Conservation (phyloP, 2,113 vertebrate genomes). For the Apeltes quadracus region DNA sequence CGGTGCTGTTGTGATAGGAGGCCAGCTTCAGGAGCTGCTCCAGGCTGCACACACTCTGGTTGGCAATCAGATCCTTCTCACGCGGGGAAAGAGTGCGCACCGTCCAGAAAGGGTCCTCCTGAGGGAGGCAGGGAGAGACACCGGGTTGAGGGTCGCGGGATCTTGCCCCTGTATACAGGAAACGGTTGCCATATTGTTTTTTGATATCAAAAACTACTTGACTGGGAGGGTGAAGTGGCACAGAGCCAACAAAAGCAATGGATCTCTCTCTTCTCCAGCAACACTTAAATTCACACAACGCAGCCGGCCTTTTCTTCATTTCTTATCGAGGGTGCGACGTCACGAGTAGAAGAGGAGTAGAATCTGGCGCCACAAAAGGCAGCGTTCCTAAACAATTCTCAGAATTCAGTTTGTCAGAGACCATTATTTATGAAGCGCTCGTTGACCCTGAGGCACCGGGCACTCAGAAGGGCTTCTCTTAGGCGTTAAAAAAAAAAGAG, state of each 20-base stretch:
- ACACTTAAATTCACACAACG: neutral
- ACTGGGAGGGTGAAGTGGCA: neutral
- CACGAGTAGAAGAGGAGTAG: neutral
- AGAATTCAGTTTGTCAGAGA: neutral
- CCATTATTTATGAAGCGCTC: too few relatives aligned
- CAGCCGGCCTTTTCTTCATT: neutral
- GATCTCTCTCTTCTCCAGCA: neutral
- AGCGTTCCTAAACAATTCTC: neutral
- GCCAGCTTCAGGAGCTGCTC: slow-evolving; percentile 85
- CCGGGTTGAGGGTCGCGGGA: neutral
- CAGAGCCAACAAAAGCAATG: neutral
- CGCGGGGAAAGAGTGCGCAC: slow-evolving; percentile 77
- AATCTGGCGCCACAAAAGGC: neutral
- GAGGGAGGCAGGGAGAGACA: slow-evolving; percentile 22
- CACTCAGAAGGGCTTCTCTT: neutral
- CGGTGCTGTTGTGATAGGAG: slow-evolving; percentile 81
- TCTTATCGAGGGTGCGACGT: neutral
- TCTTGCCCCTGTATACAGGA: neutral
- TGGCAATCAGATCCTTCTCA: slow-evolving; percentile 82
- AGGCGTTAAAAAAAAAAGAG: neutral
- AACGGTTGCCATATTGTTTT: neutral
- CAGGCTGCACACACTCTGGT: slow-evolving; percentile 92
- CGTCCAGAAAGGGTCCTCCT: slow-evolving; percentile 94
- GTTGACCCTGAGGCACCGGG: too few relatives aligned
- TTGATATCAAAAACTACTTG: neutral